Evolutionary conservation across 2,797 vertebrate species (phyloP).

Genomic region (Telmatherina bonti): DNA sequence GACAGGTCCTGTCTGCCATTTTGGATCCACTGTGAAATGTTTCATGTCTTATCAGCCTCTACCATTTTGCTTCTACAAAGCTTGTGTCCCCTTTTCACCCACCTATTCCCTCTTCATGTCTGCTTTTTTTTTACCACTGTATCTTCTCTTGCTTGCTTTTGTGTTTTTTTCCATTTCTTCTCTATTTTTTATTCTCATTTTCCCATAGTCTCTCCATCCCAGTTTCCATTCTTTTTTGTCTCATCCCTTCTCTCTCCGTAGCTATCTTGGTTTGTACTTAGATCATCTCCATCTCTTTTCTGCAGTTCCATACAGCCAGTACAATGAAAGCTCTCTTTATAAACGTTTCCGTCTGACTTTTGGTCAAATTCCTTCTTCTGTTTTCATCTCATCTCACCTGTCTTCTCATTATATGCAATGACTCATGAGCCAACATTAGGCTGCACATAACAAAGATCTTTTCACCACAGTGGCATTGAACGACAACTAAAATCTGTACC

Average conservation of each 20-base stretch:
- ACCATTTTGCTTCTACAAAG: constrained; percentile 75
- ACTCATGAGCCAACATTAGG: constrained; percentile 29
- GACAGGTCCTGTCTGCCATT: constrained; percentile 51
- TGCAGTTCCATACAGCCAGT: constrained; percentile 32
- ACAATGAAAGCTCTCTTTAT: constrained; percentile 1
- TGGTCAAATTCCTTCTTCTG: constrained; percentile 14
- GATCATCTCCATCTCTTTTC: constrained; percentile 49
- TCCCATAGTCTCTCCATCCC: constrained; percentile 47
- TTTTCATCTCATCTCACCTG: not conserved
- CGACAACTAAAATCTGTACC: not conserved
- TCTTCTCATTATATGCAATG: constrained; percentile 2
- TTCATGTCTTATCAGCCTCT: constrained; percentile 77
- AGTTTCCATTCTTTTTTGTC: too few relatives aligned
- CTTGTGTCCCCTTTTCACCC: constrained; percentile 43
- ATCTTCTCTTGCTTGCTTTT: constrained; percentile 22
- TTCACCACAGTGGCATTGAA: constrained; percentile 23
- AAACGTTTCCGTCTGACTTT: constrained; percentile 25
- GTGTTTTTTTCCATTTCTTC: constrained; percentile 15
- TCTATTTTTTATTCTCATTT: constrained; percentile 30
- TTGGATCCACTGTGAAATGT: constrained; percentile 57
- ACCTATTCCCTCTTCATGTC: constrained; percentile 33
- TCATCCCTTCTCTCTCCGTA: constrained; percentile 28
- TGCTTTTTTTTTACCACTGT: constrained; percentile 40
- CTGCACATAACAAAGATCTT: constrained; percentile 25
- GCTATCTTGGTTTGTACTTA: constrained; percentile 47